These are phyloP conservation scores for Gambelia wislizenii DNA, from an alignment of 2,797 vertebrate genomes.

Conservation along the genomic window DNA sequence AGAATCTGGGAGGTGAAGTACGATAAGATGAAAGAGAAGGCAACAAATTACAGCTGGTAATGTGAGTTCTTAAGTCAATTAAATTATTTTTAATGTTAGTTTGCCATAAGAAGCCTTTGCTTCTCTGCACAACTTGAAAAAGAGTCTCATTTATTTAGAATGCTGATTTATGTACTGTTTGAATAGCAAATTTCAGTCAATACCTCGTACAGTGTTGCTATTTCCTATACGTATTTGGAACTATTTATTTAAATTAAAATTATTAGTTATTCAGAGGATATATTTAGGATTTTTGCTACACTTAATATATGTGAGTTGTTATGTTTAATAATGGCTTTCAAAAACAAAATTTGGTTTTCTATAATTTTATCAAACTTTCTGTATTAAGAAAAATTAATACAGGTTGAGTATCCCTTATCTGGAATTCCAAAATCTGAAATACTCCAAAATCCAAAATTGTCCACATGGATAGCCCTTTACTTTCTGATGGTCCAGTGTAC, in stretches of 20 bases:
- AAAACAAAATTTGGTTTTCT: background rate
- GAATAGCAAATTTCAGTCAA: background rate
- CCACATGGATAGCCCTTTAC: no score
- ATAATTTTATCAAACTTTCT: background rate
- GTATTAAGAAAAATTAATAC: background rate
- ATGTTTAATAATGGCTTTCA: background rate
- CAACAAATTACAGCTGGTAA: no score
- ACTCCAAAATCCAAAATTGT: no score
- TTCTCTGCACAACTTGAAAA: background rate
- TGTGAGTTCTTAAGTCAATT: background rate
- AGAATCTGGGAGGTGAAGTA: background rate
- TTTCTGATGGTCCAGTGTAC: no score
- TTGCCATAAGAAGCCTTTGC: background rate
- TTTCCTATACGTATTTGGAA: background rate
- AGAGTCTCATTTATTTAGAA: background rate
- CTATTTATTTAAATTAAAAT: background rate
- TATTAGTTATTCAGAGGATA: accelerated
- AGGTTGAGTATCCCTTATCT: no score
- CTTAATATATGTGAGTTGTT: background rate
- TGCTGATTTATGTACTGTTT: background rate
- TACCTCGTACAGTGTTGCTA: background rate
- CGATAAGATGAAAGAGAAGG: background rate
- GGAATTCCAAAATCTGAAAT: no score
- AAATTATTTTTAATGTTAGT: background rate
- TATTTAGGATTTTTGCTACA: background rate